These are phyloP conservation scores for Sesia apiformis DNA, from an alignment of 2,888 invertebrate genomes.

Conservation along the genomic window DNA sequence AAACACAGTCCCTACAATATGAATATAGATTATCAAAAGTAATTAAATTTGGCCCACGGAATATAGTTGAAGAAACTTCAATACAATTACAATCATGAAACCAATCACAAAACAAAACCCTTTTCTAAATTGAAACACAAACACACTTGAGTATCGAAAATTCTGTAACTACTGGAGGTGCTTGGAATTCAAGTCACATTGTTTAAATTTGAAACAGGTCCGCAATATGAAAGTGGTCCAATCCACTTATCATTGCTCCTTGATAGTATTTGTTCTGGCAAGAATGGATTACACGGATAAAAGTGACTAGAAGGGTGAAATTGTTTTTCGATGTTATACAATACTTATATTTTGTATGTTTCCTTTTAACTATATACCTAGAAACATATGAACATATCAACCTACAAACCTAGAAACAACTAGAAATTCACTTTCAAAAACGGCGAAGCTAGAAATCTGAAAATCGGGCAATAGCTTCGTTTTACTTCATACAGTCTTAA, in stretches of 20 bases:
- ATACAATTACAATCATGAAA: background rate
- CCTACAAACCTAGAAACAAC: too few relatives aligned
- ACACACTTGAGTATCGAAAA: background rate
- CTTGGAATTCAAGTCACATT: slow-evolving; percentile 18
- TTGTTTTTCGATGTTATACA: background rate
- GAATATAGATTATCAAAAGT: too few relatives aligned
- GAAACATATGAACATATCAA: too few relatives aligned
- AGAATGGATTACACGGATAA: slow-evolving; percentile 8
- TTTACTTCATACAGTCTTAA: too few relatives aligned
- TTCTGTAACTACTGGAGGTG: slow-evolving; percentile 10
- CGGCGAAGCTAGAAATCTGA: too few relatives aligned
- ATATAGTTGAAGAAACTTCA: too few relatives aligned
- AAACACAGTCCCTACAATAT: too few relatives aligned
- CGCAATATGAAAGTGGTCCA: slow-evolving; percentile 35
- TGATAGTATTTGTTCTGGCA: slow-evolving; percentile 14
- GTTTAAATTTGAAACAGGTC: slow-evolving; percentile 49
- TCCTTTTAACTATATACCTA: too few relatives aligned
- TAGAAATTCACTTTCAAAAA: too few relatives aligned
- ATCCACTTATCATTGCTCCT: slow-evolving; percentile 46
- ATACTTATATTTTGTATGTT: too few relatives aligned
- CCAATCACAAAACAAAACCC: background rate
- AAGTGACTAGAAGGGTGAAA: slow-evolving; percentile 2
- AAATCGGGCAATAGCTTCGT: too few relatives aligned
- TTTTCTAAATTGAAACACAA: slow-evolving; percentile 5
- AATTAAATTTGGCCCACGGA: too few relatives aligned